These are phyloP conservation scores for Vicugna pacos DNA, from an alignment of 2,113 vertebrate genomes.

Conservation along the genomic window DNA sequence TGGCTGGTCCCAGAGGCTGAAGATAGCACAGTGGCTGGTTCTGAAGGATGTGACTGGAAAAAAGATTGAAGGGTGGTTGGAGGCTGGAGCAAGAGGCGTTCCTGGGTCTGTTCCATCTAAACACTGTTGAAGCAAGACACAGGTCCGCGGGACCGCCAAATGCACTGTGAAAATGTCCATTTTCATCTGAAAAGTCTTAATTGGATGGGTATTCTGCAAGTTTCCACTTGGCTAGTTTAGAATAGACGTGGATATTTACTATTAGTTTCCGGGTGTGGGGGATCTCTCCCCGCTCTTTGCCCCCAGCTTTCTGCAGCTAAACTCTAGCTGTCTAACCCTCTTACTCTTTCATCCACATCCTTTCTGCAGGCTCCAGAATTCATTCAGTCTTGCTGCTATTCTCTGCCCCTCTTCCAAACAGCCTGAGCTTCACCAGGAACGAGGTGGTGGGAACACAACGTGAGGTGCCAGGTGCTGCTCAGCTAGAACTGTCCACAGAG, in stretches of 20 bases:
- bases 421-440: constrained; percentile 11
- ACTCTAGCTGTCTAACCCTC: not conserved
- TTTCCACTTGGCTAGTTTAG: constrained; percentile 21
- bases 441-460: not conserved
- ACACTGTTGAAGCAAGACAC: no score
- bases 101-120: no score
- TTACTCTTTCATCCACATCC: not conserved
- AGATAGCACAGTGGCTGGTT: no score
- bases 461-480: constrained; percentile 55
- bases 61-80: no score
- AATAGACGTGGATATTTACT: constrained; percentile 21
- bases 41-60: no score
- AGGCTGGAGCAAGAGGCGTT: no score
- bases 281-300: not conserved
- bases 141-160: no score
- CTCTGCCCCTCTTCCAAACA: constrained; percentile 57
- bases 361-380: not conserved
- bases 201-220: not conserved
- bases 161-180: not conserved
- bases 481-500: constrained; percentile 59
- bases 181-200: constrained; percentile 53
- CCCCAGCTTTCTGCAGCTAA: not conserved
- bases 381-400: not conserved
- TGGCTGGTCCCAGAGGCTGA: no score
- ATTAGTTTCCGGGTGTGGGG: not conserved